Evolutionary conservation across 2,888 invertebrate genomes (phyloP).

Genomic region (Limnephilus auricula): DNA sequence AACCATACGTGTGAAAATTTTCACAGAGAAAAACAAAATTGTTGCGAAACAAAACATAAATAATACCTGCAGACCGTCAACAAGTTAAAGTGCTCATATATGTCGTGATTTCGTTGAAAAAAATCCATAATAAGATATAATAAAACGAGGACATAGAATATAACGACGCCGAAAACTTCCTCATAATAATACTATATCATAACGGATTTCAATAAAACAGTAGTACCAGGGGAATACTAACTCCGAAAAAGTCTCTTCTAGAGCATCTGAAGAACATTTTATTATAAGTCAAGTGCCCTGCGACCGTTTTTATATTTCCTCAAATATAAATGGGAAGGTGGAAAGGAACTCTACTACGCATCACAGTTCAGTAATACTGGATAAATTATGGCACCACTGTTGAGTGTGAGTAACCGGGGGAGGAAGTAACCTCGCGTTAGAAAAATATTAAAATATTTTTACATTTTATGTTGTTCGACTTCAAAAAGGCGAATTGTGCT

Average conservation of each 20-base stretch:
- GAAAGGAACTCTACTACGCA: not conserved
- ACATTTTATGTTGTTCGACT: not conserved
- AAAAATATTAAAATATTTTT: not conserved
- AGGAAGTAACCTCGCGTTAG: not conserved
- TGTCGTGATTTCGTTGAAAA: not conserved
- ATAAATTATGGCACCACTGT: not conserved
- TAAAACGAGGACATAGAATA: not conserved
- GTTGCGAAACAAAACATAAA: not conserved
- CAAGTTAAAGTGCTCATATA: not conserved
- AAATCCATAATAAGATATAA: not conserved
- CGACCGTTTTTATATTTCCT: not conserved
- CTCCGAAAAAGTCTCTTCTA: not conserved
- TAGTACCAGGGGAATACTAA: not conserved
- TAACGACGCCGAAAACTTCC: conserved; percentile 10
- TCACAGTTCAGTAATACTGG: not conserved
- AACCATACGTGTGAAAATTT: not conserved
- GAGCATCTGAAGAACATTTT: not conserved
- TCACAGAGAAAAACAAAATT: not conserved
- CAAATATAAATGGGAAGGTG: conserved; percentile 2
- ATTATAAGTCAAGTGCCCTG: not conserved
- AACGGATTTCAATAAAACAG: conserved; percentile 2
- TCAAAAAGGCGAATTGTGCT: not conserved
- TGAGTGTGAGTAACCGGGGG: not conserved
- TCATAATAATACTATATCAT: not conserved
- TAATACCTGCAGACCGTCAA: not conserved